A percentile compares a stretch with the other conserved stretches of the same genome.
phyloP scores from a whole-genome alignment of 2,797 vertebrate genomes.

The Pseudotriccus pelzelni region DNA sequence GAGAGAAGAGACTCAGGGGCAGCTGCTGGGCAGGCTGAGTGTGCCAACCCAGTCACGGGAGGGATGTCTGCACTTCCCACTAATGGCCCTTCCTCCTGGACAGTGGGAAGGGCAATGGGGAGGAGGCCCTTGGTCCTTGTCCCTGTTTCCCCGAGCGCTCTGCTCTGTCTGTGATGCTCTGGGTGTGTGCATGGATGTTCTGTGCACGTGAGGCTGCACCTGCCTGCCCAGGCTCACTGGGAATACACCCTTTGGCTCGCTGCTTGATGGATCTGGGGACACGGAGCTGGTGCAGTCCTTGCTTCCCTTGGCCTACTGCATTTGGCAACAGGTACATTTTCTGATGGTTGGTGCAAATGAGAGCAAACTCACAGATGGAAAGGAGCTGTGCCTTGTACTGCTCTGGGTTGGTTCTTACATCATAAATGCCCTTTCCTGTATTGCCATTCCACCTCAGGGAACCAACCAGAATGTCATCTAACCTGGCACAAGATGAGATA shows the following conservation, averaged over 20 bases:
- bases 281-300: neutral
- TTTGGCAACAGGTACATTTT: neutral
- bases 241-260: rapidly evolving
- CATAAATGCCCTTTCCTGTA: neutral
- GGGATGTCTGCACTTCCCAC: neutral
- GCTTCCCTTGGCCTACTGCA: neutral
- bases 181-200: no score
- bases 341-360: neutral
- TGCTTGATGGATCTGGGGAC: rapidly evolving
- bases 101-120: neutral
- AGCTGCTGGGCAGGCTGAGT: neutral
- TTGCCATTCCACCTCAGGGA: neutral
- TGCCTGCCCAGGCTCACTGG: neutral
- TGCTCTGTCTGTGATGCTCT: neutral
- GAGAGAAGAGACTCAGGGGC: neutral
- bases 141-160: rapidly evolving
- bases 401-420: neutral
- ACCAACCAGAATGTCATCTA: neutral
- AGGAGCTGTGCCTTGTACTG: neutral
- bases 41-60: rapidly evolving
- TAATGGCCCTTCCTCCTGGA: neutral
- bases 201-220: no score
- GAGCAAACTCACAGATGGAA: neutral
- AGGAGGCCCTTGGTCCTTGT: neutral
- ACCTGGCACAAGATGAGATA: neutral